These are phyloP conservation scores for Brachyhypopomus gauderio DNA, from an alignment of 2,113 vertebrate species.

Conservation along the genomic window DNA sequence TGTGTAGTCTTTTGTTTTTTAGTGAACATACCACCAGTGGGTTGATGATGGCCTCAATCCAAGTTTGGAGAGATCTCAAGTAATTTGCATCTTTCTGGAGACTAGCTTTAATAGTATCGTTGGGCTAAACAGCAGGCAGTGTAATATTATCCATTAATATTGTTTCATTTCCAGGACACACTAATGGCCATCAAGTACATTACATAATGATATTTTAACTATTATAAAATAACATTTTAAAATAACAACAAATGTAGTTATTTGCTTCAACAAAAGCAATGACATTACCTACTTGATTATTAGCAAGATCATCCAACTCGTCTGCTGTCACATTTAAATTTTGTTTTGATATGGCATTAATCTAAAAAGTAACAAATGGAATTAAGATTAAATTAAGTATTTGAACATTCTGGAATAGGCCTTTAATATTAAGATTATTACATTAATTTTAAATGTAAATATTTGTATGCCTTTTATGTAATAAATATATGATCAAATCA, in stretches of 20 bases:
- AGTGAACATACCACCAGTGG: conserved; percentile 67
- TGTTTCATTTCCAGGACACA: not conserved
- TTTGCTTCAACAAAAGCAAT: too few species aligned
- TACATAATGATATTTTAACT: too few species aligned
- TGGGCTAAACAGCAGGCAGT: not conserved
- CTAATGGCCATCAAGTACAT: too few species aligned
- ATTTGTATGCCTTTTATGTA: not conserved
- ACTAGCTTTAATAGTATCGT: accelerated
- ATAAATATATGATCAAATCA: too few species aligned
- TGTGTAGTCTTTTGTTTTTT: not conserved
- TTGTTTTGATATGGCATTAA: conserved; percentile 58
- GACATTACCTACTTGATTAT: conserved; percentile 39
- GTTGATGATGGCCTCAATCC: conserved; percentile 63
- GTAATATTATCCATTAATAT: not conserved
- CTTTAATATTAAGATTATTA: not conserved
- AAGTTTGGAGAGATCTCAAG: conserved; percentile 68
- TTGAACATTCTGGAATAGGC: not conserved
- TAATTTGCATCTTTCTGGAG: conserved; percentile 39
- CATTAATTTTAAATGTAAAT: not conserved
- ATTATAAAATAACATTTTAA: too few species aligned
- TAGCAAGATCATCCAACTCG: conserved; percentile 27
- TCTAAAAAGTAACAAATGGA: conserved; percentile 58
- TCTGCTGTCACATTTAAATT: conserved; percentile 63
- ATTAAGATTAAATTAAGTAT: not conserved
- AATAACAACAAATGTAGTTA: too few species aligned